Evolutionary conservation across 2,797 vertebrate species (phyloP), one percentile per base, ranked within the genome.

Genomic region (Tympanoctomys barrerae): DNA sequence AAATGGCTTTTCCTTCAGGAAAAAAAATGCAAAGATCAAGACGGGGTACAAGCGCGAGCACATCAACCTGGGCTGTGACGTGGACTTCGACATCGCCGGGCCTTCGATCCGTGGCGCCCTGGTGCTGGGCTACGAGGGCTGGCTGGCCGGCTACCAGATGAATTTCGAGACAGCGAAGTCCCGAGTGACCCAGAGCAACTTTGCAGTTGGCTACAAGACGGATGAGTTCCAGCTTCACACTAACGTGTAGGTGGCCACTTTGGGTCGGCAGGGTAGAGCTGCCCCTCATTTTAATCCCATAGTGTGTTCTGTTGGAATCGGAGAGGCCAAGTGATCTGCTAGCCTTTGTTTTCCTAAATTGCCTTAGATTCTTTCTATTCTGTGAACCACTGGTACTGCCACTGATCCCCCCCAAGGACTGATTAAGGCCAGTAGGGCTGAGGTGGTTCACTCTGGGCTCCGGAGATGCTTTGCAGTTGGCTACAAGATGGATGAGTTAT

Each of bases 211-310:
- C 93, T 99, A 99, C 96, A 99, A 99, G 98, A 99, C 99, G 0
- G 99, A 99, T 2, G 99, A 99, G 96, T 99, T 99, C 98, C 99
- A 99, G 98, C 99, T 99, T 95, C 99, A 99, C 95, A 99, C 99
- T 1, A 99, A 99, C 10, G 99, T 99, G 99, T 99, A 99, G 99
- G 98, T 98, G 96, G 39, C 0, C 2, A 0, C 1, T 68, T 16
- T 1, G 13, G 70, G 70, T 46, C 4, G 7, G 5, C 49, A 49
- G 39, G 22, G 26, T 2, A 22, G 11, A 9, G 24, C 49, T 52
- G 42, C 61, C 42, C 92, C 68, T 91, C 9, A 1, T 12, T 57
- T 49, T 57, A 61, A 71, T 82, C 52, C 79, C 10, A 19, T 28
- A 1, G 80, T 62, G 24, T 54, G 62, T 9, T 79, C n/a, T 80